phyloP scores from a whole-genome alignment of 2,888 invertebrate species.

The Parnassius smintheus region DNA sequence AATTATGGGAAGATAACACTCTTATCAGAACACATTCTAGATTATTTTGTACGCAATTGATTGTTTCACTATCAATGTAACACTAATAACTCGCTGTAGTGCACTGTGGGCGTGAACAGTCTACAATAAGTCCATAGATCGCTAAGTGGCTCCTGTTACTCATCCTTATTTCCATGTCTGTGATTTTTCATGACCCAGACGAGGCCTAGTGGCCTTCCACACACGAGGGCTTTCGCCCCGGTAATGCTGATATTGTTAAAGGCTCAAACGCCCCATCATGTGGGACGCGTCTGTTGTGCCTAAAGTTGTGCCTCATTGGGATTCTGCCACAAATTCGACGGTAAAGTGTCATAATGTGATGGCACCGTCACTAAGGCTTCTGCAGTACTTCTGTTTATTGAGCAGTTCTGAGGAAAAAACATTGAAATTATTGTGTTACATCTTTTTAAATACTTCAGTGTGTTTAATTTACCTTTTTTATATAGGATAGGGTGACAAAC shows the following conservation, averaged over 20 bases:
- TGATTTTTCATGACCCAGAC: slow-evolving; percentile 70
- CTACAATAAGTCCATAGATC: slow-evolving; percentile 45
- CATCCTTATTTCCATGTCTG: slow-evolving; percentile 42
- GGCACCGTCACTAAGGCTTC: slow-evolving; percentile 89
- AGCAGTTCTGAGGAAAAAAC: slow-evolving; percentile 83
- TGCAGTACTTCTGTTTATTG: slow-evolving; percentile 83
- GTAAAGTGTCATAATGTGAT: slow-evolving; percentile 85
- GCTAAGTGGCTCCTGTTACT: slow-evolving; percentile 41
- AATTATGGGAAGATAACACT: slow-evolving; percentile 43
- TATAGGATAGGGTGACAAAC: no score
- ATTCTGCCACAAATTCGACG: slow-evolving; percentile 75
- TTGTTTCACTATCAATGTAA: slow-evolving; percentile 43
- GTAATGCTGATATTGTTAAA: slow-evolving; percentile 58
- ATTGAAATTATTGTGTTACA: no score
- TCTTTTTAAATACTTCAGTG: no score
- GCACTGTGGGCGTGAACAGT: slow-evolving; percentile 36
- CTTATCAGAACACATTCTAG: slow-evolving; percentile 38
- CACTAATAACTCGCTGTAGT: slow-evolving; percentile 15
- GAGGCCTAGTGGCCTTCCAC: slow-evolving; percentile 40
- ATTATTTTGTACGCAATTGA: slow-evolving; percentile 52
- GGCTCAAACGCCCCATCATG: slow-evolving; percentile 37
- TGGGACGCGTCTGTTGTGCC: slow-evolving; percentile 46
- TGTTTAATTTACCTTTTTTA: no score
- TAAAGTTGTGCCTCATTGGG: slow-evolving; percentile 69
- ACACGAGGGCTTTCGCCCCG: slow-evolving; percentile 40